Evolutionary conservation across 2,113 vertebrate species (phyloP).

Genomic region (Osmerus mordax): DNA sequence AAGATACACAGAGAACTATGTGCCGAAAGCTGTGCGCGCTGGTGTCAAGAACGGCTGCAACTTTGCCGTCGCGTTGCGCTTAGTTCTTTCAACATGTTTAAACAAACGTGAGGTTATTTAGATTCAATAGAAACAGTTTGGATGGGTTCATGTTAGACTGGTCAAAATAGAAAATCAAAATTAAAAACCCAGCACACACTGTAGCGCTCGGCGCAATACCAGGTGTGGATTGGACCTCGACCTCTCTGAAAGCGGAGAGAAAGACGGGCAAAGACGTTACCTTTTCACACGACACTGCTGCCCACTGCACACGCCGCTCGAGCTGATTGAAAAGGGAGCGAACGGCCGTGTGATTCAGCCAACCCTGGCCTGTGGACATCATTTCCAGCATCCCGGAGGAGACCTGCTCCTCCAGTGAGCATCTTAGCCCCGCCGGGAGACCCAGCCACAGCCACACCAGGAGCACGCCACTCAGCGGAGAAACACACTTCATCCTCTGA

Average conservation of each 20-base stretch:
- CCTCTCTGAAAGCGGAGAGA: not conserved
- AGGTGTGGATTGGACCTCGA: conserved; percentile 5
- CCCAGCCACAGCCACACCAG: not conserved
- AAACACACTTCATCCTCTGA: not conserved
- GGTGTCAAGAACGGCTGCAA: too few relatives aligned
- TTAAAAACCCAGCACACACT: not conserved
- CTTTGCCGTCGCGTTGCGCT: too few relatives aligned
- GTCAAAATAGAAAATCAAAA: too few relatives aligned
- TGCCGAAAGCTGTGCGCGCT: too few relatives aligned
- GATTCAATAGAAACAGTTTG: too few relatives aligned
- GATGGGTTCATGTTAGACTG: too few relatives aligned
- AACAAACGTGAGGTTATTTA: too few relatives aligned
- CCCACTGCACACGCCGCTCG: conserved; percentile 4
- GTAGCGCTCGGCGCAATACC: conserved; percentile 1
- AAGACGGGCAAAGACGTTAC: conserved; percentile 1
- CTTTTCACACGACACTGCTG: conserved; percentile 12
- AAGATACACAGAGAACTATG: too few relatives aligned
- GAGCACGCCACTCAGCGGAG: not conserved
- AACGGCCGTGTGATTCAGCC: not conserved
- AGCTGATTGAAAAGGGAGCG: not conserved
- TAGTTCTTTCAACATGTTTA: too few relatives aligned
- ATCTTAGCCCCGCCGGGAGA: not conserved
- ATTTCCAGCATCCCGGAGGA: not conserved
- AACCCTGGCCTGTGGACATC: not conserved
- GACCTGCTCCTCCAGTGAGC: not conserved